Conservation (phyloP, 2,113 vertebrate species). For the Aix galericulata region DNA sequence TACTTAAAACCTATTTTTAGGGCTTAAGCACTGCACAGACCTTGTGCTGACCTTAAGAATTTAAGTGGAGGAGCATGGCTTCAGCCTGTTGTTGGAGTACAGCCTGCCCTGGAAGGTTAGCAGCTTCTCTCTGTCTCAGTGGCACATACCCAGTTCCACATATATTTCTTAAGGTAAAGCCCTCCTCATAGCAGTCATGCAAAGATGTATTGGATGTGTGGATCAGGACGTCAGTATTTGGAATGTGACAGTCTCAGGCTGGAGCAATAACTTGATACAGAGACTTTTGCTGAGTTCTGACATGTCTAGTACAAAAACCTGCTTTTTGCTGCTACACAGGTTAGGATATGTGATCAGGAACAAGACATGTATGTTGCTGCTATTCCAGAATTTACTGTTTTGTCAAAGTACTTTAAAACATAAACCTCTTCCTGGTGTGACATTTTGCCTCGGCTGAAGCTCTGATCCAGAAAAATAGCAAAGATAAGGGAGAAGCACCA, state of each 20-base stretch:
- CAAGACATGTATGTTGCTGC: not conserved
- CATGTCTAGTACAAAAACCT: not conserved
- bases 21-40: not conserved
- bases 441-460: not conserved
- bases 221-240: not conserved
- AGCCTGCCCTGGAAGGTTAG: not conserved
- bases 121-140: not conserved
- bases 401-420: not conserved
- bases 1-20: constrained; percentile 5
- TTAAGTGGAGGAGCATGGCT: not conserved
- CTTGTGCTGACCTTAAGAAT: constrained; percentile 2
- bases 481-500: not conserved
- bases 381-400: not conserved
- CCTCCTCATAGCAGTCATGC: not conserved
- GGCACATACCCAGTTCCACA: not conserved
- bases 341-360: not conserved
- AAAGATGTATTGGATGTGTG: not conserved
- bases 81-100: not conserved
- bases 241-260: not conserved
- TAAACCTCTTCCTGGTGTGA: not conserved
- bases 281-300: not conserved
- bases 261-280: not conserved
- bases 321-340: not conserved
- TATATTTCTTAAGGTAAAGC: not conserved
- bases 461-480: not conserved